phyloP scores from a whole-genome alignment of 1,140 invertebrate genomes.

The Dendrolimus punctatus region DNA sequence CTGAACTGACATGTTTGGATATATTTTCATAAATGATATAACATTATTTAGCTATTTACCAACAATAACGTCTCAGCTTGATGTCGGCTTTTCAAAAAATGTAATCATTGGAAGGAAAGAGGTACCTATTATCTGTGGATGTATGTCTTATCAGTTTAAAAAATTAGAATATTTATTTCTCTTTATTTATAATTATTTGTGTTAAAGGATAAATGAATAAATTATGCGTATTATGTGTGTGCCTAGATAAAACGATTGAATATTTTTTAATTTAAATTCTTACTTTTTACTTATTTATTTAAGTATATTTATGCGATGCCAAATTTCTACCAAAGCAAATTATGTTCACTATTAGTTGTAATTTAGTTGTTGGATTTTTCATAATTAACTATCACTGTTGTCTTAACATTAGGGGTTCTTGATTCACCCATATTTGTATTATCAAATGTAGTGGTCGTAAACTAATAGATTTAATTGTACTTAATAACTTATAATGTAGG shows the following conservation, averaged over 20 bases:
- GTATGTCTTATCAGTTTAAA: slow-evolving; percentile 51
- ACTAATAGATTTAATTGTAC: slow-evolving; percentile 67
- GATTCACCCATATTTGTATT: slow-evolving; percentile 44
- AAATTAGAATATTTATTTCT: slow-evolving; percentile 47
- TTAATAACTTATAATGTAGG: slow-evolving; percentile 60
- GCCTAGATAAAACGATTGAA: slow-evolving; percentile 29
- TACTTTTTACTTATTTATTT: slow-evolving; percentile 41
- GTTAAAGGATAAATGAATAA: slow-evolving; percentile 12
- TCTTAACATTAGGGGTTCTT: slow-evolving; percentile 35
- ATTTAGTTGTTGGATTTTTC: slow-evolving; percentile 31
- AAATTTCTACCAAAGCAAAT: slow-evolving; percentile 34
- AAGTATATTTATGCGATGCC: slow-evolving; percentile 36
- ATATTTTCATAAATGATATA: slow-evolving; percentile 64
- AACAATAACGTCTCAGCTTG: slow-evolving; percentile 65
- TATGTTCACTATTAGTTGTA: slow-evolving; percentile 49
- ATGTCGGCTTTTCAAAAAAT: slow-evolving; percentile 68
- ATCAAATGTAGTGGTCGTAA: slow-evolving; percentile 51
- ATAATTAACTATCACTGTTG: slow-evolving; percentile 33
- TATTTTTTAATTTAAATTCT: slow-evolving; percentile 34
- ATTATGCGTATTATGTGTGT: slow-evolving; percentile 23
- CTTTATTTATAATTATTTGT: slow-evolving; percentile 22
- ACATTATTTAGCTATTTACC: slow-evolving; percentile 62
- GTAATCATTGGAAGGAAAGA: slow-evolving; percentile 64
- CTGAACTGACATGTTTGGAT: slow-evolving; percentile 41
- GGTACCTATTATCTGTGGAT: slow-evolving; percentile 65